Percentiles rank a stretch among this genome's conserved stretches.
phyloP scores from a whole-genome alignment of 2,113 vertebrate genomes.

The Manacus vitellinus region DNA sequence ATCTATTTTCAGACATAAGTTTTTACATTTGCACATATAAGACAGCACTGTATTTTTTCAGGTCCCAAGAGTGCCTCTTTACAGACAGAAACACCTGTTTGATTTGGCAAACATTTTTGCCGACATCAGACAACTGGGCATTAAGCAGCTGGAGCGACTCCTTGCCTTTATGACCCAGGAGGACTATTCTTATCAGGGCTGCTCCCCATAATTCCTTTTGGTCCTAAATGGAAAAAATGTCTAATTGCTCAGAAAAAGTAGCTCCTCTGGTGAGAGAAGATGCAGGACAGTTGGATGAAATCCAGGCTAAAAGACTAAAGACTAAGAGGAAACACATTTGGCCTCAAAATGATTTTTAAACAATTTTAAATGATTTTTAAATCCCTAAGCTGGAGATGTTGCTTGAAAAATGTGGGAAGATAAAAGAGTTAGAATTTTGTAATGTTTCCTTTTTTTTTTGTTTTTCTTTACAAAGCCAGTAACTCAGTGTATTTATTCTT shows the following conservation, averaged over 20 bases:
- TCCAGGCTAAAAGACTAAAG: neutral
- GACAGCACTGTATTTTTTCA: neutral
- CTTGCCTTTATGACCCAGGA: conserved; percentile 26
- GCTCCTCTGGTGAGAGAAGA: neutral
- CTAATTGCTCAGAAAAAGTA: neutral
- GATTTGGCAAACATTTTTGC: conserved; percentile 25
- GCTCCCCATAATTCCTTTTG: neutral
- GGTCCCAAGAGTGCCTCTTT: neutral
- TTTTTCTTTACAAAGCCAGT: neutral
- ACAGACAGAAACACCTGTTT: conserved; percentile 40
- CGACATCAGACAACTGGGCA: conserved; percentile 22
- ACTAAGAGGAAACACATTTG: neutral
- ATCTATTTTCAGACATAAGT: conserved; percentile 39
- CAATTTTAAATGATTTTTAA: neutral
- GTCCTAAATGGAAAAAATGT: neutral
- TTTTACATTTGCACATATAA: conserved; percentile 25
- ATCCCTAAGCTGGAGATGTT: neutral
- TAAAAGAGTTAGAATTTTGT: neutral
- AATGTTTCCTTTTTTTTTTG: neutral
- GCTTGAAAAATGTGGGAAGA: neutral
- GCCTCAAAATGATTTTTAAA: neutral
- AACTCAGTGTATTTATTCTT: neutral
- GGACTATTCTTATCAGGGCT: conserved; percentile 30
- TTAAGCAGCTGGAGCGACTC: neutral
- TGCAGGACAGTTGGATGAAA: neutral